These are phyloP conservation scores for Heliconius cydno DNA, from an alignment of 2,888 invertebrate species.

Conservation along the genomic window DNA sequence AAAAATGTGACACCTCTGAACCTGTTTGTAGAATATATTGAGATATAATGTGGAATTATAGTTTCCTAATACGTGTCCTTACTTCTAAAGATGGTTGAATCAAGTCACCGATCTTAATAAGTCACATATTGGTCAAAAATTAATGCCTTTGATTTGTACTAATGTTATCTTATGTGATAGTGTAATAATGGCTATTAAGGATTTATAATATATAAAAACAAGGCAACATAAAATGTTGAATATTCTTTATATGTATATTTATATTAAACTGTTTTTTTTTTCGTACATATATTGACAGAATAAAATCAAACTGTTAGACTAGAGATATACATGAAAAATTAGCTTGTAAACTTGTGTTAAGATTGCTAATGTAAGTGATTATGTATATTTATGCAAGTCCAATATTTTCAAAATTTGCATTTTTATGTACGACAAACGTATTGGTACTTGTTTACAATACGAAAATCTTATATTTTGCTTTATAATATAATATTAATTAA, in stretches of 20 bases:
- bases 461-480: not conserved
- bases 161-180: constrained; percentile 15
- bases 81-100: not conserved
- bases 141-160: not conserved
- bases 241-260: constrained; percentile 16
- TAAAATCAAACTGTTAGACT: not conserved
- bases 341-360: constrained; percentile 17
- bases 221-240: constrained; percentile 4
- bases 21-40: not conserved
- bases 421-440: not conserved
- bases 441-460: not conserved
- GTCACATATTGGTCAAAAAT: not conserved
- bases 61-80: not conserved
- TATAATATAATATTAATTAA: not conserved
- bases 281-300: not conserved
- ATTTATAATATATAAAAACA: constrained; percentile 3
- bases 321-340: constrained; percentile 6
- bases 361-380: not conserved
- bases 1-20: not conserved
- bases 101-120: not conserved
- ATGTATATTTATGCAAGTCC: not conserved
- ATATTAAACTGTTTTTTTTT: not conserved
- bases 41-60: not conserved
- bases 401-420: not conserved
- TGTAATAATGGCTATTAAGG: constrained; percentile 11